Evolutionary conservation across 2,888 invertebrate genomes (phyloP).

Genomic region (Agrochola macilenta): DNA sequence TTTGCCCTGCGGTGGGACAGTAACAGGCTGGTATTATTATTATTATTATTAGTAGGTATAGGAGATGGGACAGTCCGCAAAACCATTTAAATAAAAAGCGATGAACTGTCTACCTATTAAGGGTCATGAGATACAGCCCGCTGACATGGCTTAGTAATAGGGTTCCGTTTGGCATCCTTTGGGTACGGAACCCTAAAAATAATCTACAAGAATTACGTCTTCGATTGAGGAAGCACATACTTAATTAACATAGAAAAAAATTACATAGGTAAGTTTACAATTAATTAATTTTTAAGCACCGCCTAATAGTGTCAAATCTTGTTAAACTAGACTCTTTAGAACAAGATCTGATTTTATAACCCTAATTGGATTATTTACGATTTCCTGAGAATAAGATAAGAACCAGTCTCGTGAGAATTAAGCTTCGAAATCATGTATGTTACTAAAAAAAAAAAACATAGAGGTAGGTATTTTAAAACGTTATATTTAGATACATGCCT

Average conservation of each 20-base stretch:
- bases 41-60: too few relatives aligned
- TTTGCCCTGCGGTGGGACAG: too few relatives aligned
- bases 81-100: too few relatives aligned
- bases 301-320: slow-evolving; percentile 20
- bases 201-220: background rate
- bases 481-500: too few relatives aligned
- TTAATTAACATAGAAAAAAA: slow-evolving; percentile 28
- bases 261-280: slow-evolving; percentile 6
- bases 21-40: too few relatives aligned
- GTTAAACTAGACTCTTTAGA: background rate
- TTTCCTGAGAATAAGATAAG: slow-evolving; percentile 42
- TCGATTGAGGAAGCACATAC: slow-evolving; percentile 33
- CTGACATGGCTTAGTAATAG: too few relatives aligned
- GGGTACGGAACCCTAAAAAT: background rate
- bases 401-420: slow-evolving; percentile 43
- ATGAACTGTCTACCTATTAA: too few relatives aligned
- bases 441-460: background rate
- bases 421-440: background rate
- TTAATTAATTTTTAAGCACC: slow-evolving; percentile 40
- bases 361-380: slow-evolving; percentile 46
- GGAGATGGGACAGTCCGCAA: too few relatives aligned
- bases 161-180: too few relatives aligned
- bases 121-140: too few relatives aligned
- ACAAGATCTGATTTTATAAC: slow-evolving; percentile 29
- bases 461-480: too few relatives aligned